Base-by-base conservation (phyloP, 2,797 vertebrate genomes). In the Lepilemur septentrionalis region DNA sequence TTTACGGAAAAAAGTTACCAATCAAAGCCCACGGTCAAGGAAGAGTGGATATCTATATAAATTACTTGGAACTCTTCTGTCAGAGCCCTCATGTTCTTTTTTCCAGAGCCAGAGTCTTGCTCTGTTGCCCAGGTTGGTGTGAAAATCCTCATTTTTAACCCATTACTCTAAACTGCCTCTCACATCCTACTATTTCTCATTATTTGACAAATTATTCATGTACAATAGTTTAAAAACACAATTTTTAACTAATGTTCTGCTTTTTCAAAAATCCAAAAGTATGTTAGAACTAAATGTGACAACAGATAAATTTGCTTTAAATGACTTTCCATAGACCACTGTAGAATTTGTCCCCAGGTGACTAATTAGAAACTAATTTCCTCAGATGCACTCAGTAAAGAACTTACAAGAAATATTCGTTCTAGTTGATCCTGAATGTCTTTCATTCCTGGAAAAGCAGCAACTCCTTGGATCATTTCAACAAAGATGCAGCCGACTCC, bases 401-500 rank as follows among this genome's bases (percentile, higher is more conserved):
- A 97, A 98, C 99, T 99, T 98, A 99, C 99, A 99, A 99, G 98
- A 98, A 99, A 99, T 99, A 99, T 99, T 97, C 99, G 99, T 98
- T 99, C 99, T 97, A 99, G 99, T 98, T 99, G 99, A 98, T 99
- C 99, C 96, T 99, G 99, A 97, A 99, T 99, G 98, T 99, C 99
- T 99, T 99, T 99, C 99, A 99, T 99, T 98, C 99, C 99, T 41
- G 99, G 99, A 98, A 99, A 99, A 91, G 99, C 99, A 98, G 99
- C 99, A 28, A 99, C 99, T 86, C 99, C 99, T 98, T 99, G 99
- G 97, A 99, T 99, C 99, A 99, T 99, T 98, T 99, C 99, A 78
- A 99, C 99, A 97, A 99, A 99, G 98, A 99, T 99, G 98, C 99
- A 99, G 90, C 99, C 99, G 2, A 99, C 99, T 82, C 99, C 99